Conservation (phyloP, 2,888 invertebrate species). For the Hirtodrosophila alboralis region DNA sequence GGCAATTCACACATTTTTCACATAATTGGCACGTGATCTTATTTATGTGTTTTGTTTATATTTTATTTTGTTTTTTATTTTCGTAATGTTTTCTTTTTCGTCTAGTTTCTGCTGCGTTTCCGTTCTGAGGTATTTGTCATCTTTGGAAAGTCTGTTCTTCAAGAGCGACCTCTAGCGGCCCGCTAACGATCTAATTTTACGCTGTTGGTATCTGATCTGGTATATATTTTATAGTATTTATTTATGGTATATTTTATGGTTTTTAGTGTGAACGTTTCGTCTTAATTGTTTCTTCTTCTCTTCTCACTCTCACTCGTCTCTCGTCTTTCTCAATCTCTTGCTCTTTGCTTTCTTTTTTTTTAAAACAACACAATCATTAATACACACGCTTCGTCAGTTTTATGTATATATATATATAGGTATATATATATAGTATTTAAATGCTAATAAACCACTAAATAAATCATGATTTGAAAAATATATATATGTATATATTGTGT, state of each 20-base stretch:
- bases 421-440: slow-evolving; percentile 67
- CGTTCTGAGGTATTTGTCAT: slow-evolving; percentile 80
- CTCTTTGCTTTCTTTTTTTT: slow-evolving; percentile 41
- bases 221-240: slow-evolving; percentile 27
- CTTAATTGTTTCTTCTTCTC: slow-evolving; percentile 31
- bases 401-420: too few relatives aligned
- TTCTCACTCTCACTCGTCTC: slow-evolving; percentile 17
- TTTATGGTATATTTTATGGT: slow-evolving; percentile 16
- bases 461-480: slow-evolving; percentile 53
- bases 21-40: slow-evolving; percentile 65
- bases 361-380: slow-evolving; percentile 76
- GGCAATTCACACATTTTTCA: slow-evolving; percentile 68
- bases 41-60: slow-evolving; percentile 38
- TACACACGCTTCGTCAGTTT: slow-evolving; percentile 83
- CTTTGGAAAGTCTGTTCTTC: slow-evolving; percentile 78
- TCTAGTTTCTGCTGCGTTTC: slow-evolving; percentile 63
- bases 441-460: slow-evolving; percentile 70
- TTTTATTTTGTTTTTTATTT: slow-evolving; percentile 24
- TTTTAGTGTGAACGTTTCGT: slow-evolving; percentile 52
- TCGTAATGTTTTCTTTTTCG: slow-evolving; percentile 23
- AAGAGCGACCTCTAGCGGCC: slow-evolving; percentile 56
- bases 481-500: slow-evolving; percentile 39
- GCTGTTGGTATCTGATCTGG: slow-evolving; percentile 60
- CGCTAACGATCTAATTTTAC: slow-evolving; percentile 44
- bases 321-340: slow-evolving; percentile 24